Evolutionary conservation across 2,888 invertebrate species (phyloP).

Genomic region (Isoperla grammatica): DNA sequence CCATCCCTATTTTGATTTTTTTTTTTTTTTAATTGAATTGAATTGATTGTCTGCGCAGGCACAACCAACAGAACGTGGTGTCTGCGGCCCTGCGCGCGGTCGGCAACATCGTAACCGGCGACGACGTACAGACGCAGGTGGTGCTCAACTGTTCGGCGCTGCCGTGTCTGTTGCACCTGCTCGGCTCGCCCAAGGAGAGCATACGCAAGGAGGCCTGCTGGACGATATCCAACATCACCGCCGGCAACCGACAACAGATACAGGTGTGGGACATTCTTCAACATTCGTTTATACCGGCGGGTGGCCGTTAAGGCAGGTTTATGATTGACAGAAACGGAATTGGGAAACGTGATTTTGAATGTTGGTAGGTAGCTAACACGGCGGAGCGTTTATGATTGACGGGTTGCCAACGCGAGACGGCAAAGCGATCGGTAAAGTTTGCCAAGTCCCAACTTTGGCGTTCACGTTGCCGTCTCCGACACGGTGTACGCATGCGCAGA

Average conservation of each 20-base stretch:
- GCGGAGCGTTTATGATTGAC: no score
- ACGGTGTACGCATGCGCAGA: no score
- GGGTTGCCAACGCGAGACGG: no score
- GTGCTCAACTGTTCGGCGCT: slow-evolving; percentile 88
- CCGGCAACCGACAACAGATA: slow-evolving; percentile 90
- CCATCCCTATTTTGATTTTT: no score
- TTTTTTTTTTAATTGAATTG: slow-evolving; percentile 18
- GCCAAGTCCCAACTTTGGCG: no score
- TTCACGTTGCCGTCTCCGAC: no score
- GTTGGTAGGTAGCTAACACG: no score
- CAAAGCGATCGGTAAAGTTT: no score
- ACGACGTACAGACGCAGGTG: slow-evolving; percentile 93
- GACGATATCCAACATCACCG: slow-evolving; percentile 96
- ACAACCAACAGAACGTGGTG: slow-evolving; percentile 74
- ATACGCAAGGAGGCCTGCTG: slow-evolving; percentile 95
- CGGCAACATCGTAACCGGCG: slow-evolving; percentile 96
- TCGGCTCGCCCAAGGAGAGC: slow-evolving; percentile 71
- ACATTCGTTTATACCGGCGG: no score
- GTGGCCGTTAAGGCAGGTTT: no score
- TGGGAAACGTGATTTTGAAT: no score
- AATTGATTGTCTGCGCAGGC: slow-evolving; percentile 48
- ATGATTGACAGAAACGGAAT: no score
- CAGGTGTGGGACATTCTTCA: slow-evolving; percentile 62
- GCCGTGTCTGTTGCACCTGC: slow-evolving; percentile 72
- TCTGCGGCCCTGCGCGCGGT: slow-evolving; percentile 94